These are phyloP conservation scores for Hycleus phaleratus DNA, from an alignment of 1,140 invertebrate species.

Conservation along the genomic window DNA sequence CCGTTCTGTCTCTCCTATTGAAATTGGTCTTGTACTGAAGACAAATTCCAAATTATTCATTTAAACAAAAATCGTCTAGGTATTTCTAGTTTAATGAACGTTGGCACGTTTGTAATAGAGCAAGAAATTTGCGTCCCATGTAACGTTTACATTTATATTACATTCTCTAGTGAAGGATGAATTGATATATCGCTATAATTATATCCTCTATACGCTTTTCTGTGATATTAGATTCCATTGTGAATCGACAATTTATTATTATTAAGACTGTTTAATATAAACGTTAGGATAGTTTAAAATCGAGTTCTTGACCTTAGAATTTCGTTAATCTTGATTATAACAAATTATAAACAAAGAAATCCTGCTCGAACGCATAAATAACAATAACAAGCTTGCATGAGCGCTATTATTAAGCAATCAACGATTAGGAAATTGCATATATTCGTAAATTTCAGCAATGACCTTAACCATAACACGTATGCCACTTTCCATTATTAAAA, in stretches of 20 bases:
- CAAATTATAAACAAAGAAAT: no score
- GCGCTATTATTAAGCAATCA: background rate
- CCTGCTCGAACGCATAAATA: no score
- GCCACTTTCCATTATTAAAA: slow-evolving; percentile 6
- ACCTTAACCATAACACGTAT: slow-evolving; percentile 7
- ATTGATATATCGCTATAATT: slow-evolving; percentile 13
- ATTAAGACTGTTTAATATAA: no score
- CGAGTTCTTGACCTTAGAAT: no score
- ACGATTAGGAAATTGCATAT: slow-evolving; percentile 4
- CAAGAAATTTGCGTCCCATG: no score
- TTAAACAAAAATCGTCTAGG: background rate
- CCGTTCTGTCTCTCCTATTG: background rate
- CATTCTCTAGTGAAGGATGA: slow-evolving; percentile 6
- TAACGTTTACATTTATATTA: slow-evolving; percentile 1
- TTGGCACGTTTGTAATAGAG: slow-evolving; percentile 3
- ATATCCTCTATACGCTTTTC: slow-evolving; percentile 4
- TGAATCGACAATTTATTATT: no score
- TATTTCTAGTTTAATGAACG: background rate
- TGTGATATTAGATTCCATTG: slow-evolving; percentile 7
- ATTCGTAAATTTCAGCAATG: slow-evolving; percentile 9
- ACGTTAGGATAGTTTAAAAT: no score
- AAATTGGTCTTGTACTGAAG: background rate
- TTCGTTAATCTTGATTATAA: no score
- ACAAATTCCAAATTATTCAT: slow-evolving; percentile 7
- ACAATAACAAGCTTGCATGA: no score